A percentile compares a stretch with the other conserved stretches of the same genome.
Conservation (phyloP, 1,140 invertebrate species). For the Ganaspis sp. region DNA sequence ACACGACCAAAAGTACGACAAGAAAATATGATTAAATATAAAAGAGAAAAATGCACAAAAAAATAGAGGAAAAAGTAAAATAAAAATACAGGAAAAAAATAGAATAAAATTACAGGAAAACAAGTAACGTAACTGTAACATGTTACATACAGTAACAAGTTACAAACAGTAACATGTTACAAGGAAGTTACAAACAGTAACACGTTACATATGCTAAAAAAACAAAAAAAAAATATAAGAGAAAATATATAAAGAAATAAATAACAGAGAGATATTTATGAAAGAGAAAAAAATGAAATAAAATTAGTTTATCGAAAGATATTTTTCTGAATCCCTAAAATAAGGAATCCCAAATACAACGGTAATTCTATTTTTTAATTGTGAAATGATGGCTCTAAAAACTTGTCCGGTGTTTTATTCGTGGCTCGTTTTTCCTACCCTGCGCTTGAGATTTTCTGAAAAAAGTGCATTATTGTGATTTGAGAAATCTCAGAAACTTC, state of each 20-base stretch:
- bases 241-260: background rate
- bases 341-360: background rate
- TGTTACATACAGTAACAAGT: too few relatives aligned
- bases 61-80: too few relatives aligned
- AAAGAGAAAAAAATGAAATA: background rate
- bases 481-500: conserved; percentile 17
- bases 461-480: conserved; percentile 28
- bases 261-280: background rate
- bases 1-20: background rate
- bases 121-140: too few relatives aligned
- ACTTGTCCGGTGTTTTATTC: conserved; percentile 22
- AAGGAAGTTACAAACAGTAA: background rate
- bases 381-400: conserved; percentile 4
- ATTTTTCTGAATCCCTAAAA: conserved; percentile 21
- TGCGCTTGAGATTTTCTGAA: conserved; percentile 18
- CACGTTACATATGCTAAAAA: background rate
- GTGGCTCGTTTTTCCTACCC: background rate
- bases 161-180: too few relatives aligned
- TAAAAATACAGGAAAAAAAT: too few relatives aligned
- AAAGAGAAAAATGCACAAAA: background rate
- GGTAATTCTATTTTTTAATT: conserved; percentile 25
- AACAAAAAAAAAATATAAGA: background rate
- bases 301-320: conserved; percentile 19
- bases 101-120: too few relatives aligned
- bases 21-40: background rate